These are phyloP conservation scores for Morpho achilles DNA, from an alignment of 2,888 invertebrate genomes.

Conservation along the genomic window DNA sequence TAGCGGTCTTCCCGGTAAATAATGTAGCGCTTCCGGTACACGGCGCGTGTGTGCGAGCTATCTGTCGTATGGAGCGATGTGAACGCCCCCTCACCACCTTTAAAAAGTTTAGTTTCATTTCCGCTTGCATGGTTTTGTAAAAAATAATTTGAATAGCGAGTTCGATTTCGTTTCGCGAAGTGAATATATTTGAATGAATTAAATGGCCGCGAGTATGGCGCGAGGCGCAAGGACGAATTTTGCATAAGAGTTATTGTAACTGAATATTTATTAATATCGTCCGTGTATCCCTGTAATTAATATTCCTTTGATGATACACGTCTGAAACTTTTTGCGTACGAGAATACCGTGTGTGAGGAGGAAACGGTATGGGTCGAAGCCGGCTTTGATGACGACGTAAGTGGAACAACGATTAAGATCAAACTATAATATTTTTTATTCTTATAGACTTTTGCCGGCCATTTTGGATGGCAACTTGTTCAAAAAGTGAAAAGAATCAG, in stretches of 20 bases:
- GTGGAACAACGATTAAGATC: too few relatives aligned
- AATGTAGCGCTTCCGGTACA: background rate
- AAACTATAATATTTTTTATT: too few relatives aligned
- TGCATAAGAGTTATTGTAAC: conserved; percentile 55
- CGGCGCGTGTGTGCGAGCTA: background rate
- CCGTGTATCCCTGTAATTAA: background rate
- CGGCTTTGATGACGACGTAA: too few relatives aligned
- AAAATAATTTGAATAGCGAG: conserved; percentile 50
- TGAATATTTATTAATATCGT: conserved; percentile 41
- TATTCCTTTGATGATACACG: background rate
- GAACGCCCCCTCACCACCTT: conserved; percentile 29
- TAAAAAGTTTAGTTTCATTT: conserved; percentile 48
- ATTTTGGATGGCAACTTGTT: too few relatives aligned
- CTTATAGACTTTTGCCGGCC: too few relatives aligned
- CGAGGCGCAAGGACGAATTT: conserved; percentile 68
- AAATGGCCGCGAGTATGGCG: conserved; percentile 49
- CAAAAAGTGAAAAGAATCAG: too few relatives aligned
- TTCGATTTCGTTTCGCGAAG: conserved; percentile 50
- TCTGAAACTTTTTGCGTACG: background rate
- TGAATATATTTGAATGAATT: conserved; percentile 73
- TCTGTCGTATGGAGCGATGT: conserved; percentile 6
- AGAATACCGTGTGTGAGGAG: too few relatives aligned
- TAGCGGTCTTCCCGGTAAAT: background rate
- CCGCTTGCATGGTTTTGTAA: conserved; percentile 53
- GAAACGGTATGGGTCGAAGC: too few relatives aligned